Evolutionary conservation across 2,113 vertebrate genomes (phyloP), one percentile per base, ranked within the genome.

Genomic region (Zapus hudsonius): DNA sequence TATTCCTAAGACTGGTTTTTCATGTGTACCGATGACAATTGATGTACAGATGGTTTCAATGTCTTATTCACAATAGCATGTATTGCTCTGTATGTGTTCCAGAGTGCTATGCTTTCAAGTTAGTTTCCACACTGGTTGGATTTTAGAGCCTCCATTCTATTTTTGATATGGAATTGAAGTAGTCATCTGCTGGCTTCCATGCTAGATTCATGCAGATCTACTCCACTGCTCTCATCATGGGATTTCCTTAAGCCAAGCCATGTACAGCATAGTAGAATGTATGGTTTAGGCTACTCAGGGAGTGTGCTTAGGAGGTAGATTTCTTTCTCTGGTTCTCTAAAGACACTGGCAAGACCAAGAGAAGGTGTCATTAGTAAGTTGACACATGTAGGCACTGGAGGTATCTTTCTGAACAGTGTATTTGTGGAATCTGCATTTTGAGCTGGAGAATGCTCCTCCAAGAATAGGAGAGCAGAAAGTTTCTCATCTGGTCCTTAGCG

Each of bases 161-260:
- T 96, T 95, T 82, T 90, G 63, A 55, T 91, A 95, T 84, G 89
- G 90, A 95, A 88, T 57, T 95, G 79, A 91, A 76, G 87, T 31
- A 82, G 52, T 93, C 52, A 97, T 95, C 95, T 96, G 67, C 67
- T 93, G 47, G 16, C 55, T 84, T 87, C 80, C n/a, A 31, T 33
- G 38, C 72, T 36, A 47, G 3, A 63, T 33, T 64, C 79, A 86
- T n/a, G 17, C 31, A 93, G 84, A 91, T 87, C 42, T 67, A 67
- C 63, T 59, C 33, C 27, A 3, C 2, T 82, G n/a, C 3, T 78
- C 78, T 94, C 70, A 84, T 69, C 5, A 31, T 25, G 52, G 27
- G 31, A 85, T 75, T 84, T 79, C 86, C 19, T 40, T 36, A 84
- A 75, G 38, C 27, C 81, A 70, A n/a, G 42, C 33, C 44, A 23